Conservation (phyloP, 2,888 invertebrate genomes). For the Leptopilina drosophilae region DNA sequence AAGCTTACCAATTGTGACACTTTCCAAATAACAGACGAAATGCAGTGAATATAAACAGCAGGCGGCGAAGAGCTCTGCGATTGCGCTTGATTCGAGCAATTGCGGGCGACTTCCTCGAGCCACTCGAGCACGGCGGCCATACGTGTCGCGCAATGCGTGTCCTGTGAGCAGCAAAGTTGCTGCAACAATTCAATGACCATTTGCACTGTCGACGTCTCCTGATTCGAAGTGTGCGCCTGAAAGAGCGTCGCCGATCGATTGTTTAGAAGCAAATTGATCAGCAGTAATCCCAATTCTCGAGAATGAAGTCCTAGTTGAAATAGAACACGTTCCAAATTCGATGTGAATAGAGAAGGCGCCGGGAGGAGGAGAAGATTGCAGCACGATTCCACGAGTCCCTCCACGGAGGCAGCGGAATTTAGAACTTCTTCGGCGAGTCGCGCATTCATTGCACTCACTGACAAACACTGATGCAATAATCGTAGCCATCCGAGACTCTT, state of each 20-base stretch:
- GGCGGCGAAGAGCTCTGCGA: slow-evolving; percentile 71
- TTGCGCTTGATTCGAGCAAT: slow-evolving; percentile 51
- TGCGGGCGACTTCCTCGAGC: slow-evolving; percentile 81
- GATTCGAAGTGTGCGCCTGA: slow-evolving; percentile 67
- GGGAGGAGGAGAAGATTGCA: slow-evolving; percentile 86
- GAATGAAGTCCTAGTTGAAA: slow-evolving; percentile 84
- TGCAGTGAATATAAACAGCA: slow-evolving; percentile 84
- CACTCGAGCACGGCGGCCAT: slow-evolving; percentile 85
- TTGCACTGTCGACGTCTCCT: slow-evolving; percentile 76
- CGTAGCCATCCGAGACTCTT: slow-evolving; percentile 90
- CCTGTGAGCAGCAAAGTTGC: slow-evolving; percentile 84
- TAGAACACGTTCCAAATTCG: slow-evolving; percentile 83
- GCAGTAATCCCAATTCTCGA: slow-evolving; percentile 80
- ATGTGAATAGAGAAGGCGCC: slow-evolving; percentile 81
- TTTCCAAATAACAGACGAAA: slow-evolving; percentile 89
- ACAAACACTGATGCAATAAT: slow-evolving; percentile 88
- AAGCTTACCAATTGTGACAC: slow-evolving; percentile 80
- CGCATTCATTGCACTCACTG: slow-evolving; percentile 73
- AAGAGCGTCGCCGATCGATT: slow-evolving; percentile 77
- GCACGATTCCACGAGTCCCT: slow-evolving; percentile 84
- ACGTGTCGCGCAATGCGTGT: slow-evolving; percentile 80
- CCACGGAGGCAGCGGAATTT: slow-evolving; percentile 82
- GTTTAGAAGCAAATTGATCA: slow-evolving; percentile 81
- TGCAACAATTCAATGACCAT: slow-evolving; percentile 89
- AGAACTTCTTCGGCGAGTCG: slow-evolving; percentile 78